Base-by-base conservation (phyloP, 2,113 vertebrate species). In the Sterrhoptilus dennistouni region DNA sequence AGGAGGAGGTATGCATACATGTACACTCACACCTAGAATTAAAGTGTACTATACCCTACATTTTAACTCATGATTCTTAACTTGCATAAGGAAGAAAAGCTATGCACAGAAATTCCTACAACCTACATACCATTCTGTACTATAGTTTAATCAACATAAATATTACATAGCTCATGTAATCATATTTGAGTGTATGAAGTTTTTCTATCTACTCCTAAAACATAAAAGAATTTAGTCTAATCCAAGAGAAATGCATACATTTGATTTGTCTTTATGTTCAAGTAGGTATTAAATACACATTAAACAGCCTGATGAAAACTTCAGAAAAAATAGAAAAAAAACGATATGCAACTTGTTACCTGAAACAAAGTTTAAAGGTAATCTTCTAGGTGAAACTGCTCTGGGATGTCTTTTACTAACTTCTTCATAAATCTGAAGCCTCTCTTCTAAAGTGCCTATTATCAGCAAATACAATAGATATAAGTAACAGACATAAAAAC, bases 341-440 rank as follows among this genome's bases (percentile, higher is more conserved):
- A n/a, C n/a, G 87, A 94, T 90, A 97, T 56, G 63, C 68, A 97
- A 96, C 70, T 85, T 93, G 84, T 97, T 98, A 98, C 98, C 98
- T 98, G 98, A 97, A 89, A 97, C 97, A 97, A 98, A 97, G 97
- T 98, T 98, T 98, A 98, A 97, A 92, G 98, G 98, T 95, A 98
- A 97, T 97, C 98, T 98, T 98, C 97, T 97, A 84, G 98, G 98
- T 90, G 97, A 98, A 95, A 98, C 96, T 87, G 98, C 98, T 98
- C 97, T 98, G 92, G 98, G 98, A 89, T 98, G 97, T 84, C 95
- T 96, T 84, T 98, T 97, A 97, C 97, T 97, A 96, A 98, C 97
- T 96, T 98, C 98, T 97, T 98, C 98, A 98, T 98, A 98, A 91
- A 98, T 96, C 74, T 98, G 97, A 97, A 98, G 98, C 91, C 97